A percentile compares a stretch with the other conserved stretches of the same genome.
Evolutionary conservation across 64 coral and sea anemone species (phyloP).

Genomic region (Montipora foliosa): DNA sequence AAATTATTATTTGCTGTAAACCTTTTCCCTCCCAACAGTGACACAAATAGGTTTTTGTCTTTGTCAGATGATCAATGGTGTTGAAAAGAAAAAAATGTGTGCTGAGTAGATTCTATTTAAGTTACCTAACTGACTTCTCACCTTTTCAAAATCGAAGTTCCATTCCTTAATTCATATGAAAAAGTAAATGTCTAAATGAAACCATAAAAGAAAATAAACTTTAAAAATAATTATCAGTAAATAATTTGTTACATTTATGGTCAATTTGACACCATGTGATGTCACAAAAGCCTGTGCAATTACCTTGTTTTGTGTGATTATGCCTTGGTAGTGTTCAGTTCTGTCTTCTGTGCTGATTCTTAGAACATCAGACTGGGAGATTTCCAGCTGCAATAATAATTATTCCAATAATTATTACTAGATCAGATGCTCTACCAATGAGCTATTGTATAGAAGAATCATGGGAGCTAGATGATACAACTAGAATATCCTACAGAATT

Average conservation of each 20-base stretch:
- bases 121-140: not conserved
- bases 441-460: not conserved
- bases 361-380: slow-evolving; percentile 8
- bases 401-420: no score
- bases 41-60: no score
- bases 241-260: not conserved
- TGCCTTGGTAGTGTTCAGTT: slow-evolving; percentile 4
- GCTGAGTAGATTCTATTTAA: no score
- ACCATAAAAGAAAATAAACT: not conserved
- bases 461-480: no score
- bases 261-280: not conserved
- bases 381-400: slow-evolving; percentile 26
- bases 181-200: slow-evolving; percentile 29
- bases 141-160: not conserved
- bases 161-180: slow-evolving; percentile 10
- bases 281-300: not conserved
- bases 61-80: no score
- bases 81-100: no score
- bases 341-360: slow-evolving; percentile 23
- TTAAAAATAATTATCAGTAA: not conserved
- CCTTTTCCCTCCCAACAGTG: no score
- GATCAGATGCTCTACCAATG: not conserved
- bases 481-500: no score
- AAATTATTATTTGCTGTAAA: no score
- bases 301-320: slow-evolving; percentile 54